A percentile compares a stretch with the other conserved stretches of the same genome.
phyloP scores from a whole-genome alignment of 2,113 vertebrate species.

The Terrapene triunguis region DNA sequence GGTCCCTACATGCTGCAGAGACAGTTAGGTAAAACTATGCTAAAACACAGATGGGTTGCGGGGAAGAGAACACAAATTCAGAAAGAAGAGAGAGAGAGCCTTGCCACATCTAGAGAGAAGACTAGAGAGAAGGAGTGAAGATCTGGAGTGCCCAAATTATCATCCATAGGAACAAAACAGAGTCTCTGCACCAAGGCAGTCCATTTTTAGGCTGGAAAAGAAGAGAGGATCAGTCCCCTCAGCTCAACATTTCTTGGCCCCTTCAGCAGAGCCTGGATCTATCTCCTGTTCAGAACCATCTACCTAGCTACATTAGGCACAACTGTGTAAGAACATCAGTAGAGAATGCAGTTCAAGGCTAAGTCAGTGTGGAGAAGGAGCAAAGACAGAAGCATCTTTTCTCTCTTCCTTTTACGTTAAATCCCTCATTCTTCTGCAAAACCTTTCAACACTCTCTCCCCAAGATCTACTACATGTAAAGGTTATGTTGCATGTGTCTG shows the following conservation, averaged over 20 bases:
- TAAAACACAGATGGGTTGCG: not conserved
- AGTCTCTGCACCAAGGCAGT: not conserved
- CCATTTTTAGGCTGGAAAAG: not conserved
- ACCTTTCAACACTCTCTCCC: not conserved
- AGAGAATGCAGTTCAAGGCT: not conserved
- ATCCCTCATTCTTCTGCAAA: not conserved
- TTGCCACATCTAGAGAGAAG: not conserved
- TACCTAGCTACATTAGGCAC: not conserved
- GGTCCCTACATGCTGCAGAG: not conserved
- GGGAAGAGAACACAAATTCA: not conserved
- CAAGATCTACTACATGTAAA: not conserved
- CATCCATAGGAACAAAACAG: not conserved
- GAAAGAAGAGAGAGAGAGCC: not conserved
- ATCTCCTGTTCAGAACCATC: not conserved
- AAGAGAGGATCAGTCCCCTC: not conserved
- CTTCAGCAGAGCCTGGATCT: not conserved
- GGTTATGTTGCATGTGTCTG: not conserved
- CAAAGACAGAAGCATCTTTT: not conserved
- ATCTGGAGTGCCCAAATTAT: not conserved
- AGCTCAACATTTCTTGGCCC: not conserved
- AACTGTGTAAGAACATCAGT: not conserved
- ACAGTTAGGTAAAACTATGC: not conserved
- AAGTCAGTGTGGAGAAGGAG: accelerated
- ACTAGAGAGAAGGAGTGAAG: not conserved
- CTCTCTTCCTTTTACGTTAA: not conserved